Base-by-base conservation (phyloP, 2,888 invertebrate genomes). In the Brassicogethes aeneus region DNA sequence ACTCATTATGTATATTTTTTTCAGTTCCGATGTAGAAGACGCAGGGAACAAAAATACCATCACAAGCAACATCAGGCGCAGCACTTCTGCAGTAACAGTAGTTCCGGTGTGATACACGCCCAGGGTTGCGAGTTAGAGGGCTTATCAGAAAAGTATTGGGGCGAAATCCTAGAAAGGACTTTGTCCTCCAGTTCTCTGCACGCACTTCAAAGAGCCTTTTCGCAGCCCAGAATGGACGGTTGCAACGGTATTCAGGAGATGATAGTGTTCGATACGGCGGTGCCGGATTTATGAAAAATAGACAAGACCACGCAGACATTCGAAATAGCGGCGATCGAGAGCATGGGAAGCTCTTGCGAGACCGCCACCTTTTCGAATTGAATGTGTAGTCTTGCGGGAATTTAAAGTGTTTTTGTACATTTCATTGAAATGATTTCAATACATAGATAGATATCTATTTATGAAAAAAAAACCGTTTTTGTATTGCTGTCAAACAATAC, bases 141-240 rank as follows among this genome's bases (percentile, higher is more conserved):
- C 67, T 59, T 77, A 64, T 62, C 76, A 65, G 66, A 76, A 67
- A 49, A 75, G 60, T 46, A 77, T 68, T 77, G 77, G 72, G 61
- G 67, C 3, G 85, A 85, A 70, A 85, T 85, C 55, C 69, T 86
- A 50, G 85, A 86, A 62, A 72, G 85, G 3, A 85, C 85, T 1
- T 78, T 85, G 5, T 85, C 85, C 34, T 82, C 84, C 1, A 80
- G 76, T 42, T 85, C 85, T 36, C 70, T 86, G 34, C 85, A 85
- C 57, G 82, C 82, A 17, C 55, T 67, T 2, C 66, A 65, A 38
- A 47, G 62, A 30, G 58, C 62, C 2, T 64, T 60, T 43, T 57
- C 60, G 17, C 56, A 55, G 13, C 51, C 60, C 5, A 47, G 54
- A 15, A 62, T 62, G 58, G 59, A 61, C 13, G 49, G 62, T 14